Evolutionary conservation across 1,140 invertebrate genomes (phyloP), one percentile per base, ranked within the genome.

Genomic region (Hyles euphorbiae): DNA sequence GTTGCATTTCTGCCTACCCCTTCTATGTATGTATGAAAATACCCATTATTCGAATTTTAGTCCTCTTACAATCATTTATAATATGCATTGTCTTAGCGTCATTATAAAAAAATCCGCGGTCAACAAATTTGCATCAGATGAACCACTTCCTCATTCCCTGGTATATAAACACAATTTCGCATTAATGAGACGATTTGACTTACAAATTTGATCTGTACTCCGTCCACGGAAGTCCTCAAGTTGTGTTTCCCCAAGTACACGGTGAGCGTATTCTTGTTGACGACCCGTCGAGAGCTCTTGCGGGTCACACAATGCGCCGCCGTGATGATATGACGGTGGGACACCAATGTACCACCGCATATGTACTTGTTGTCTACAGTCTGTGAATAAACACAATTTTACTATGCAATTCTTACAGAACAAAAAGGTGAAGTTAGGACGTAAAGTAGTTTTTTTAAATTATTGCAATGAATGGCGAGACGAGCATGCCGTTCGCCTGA

Each of bases 331-430:
- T 95, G 95, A 40, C 90, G 81, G 1, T 91, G 84, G 0, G 93
- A 92, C 7, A 97, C 92, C 51, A 98, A 83, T 0, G 95, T 96
- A 1, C 95, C 96, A 0, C 96, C 96, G 73, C 96, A 98, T 34
- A 89, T 89, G 63, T 93, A 93, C 44, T 89, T 89, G 65, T 76
- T 86, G 67, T 89, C 85, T 5, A 87, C 83, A 0, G 75, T 81
- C 88, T 88, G 74, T 34, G 5, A 48, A 36, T 12, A n/a, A n/a
- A n/a, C n/a, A n/a, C n/a, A n/a, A n/a, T n/a, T n/a, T n/a, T n/a
- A n/a, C n/a, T n/a, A n/a, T n/a, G n/a, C n/a, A n/a, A n/a, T n/a
- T n/a, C n/a, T n/a, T n/a, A n/a, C n/a, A n/a, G 22, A 22, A 22
- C 22, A 22, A 22, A 22, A 22, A 22, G 22, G 22, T 22, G 1